These are phyloP conservation scores for Drusus annulatus DNA, from an alignment of 1,140 invertebrate species.

Conservation along the genomic window DNA sequence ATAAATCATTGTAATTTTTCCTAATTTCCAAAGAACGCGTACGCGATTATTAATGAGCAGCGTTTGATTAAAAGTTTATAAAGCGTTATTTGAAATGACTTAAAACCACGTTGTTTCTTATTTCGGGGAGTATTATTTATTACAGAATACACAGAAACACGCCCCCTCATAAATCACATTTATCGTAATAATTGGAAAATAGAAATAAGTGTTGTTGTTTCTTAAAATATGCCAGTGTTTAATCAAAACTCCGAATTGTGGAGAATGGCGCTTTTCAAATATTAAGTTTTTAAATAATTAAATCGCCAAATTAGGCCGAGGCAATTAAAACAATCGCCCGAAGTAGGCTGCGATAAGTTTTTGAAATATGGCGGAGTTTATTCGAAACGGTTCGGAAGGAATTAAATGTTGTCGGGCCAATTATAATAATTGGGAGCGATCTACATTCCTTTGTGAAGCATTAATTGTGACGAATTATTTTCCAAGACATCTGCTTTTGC, in stretches of 20 bases:
- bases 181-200: constrained; percentile 27
- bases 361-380: constrained; percentile 37
- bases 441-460: constrained; percentile 46
- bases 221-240: constrained; percentile 16
- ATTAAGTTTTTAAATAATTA: constrained; percentile 32
- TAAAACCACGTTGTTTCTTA: constrained; percentile 5
- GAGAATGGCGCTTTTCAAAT: constrained; percentile 30
- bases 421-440: constrained; percentile 47
- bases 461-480: constrained; percentile 49
- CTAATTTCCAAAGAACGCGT: too few relatives aligned
- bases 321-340: constrained; percentile 42
- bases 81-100: constrained; percentile 8
- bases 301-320: constrained; percentile 33
- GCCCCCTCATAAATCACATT: constrained; percentile 23
- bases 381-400: constrained; percentile 38
- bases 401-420: constrained; percentile 33
- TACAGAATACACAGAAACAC: constrained; percentile 1
- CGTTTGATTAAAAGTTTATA: too few relatives aligned
- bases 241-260: constrained; percentile 34
- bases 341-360: constrained; percentile 31
- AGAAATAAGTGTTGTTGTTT: not conserved
- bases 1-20: too few relatives aligned
- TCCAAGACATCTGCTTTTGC: constrained; percentile 39
- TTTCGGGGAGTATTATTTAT: constrained; percentile 7
- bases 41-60: too few relatives aligned